phyloP scores from a whole-genome alignment of 2,113 vertebrate genomes.

The Rhinoptilus africanus region DNA sequence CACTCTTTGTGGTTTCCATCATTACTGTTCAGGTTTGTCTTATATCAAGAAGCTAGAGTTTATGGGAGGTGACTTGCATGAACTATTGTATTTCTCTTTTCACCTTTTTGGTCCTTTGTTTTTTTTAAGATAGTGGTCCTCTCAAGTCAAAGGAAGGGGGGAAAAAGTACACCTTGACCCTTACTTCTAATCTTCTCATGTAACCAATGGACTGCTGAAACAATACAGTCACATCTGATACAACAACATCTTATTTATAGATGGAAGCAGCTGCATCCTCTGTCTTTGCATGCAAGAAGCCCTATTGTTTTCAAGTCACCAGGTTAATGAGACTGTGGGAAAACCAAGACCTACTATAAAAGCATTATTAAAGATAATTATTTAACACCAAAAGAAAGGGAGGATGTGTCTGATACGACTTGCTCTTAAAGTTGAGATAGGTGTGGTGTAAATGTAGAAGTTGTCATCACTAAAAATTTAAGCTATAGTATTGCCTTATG shows the following conservation, averaged over 20 bases:
- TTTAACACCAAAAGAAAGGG: not conserved
- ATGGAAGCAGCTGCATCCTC: slow-evolving; percentile 62
- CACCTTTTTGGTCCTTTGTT: not conserved
- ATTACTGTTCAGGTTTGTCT: not conserved
- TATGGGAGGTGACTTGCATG: not conserved
- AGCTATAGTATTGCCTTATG: not conserved
- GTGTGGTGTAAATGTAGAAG: not conserved
- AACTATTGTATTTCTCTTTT: not conserved
- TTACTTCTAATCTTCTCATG: not conserved
- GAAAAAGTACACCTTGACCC: not conserved
- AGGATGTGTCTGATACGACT: not conserved
- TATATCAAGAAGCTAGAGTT: not conserved
- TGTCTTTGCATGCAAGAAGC: not conserved
- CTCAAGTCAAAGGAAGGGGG: not conserved
- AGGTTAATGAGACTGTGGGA: slow-evolving; percentile 19
- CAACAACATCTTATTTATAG: slow-evolving; percentile 23
- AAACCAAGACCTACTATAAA: not conserved
- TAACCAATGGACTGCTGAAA: not conserved
- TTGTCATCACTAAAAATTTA: not conserved
- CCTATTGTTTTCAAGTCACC: slow-evolving; percentile 46
- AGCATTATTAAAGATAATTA: not conserved
- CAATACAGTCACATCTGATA: not conserved
- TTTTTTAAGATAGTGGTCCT: not conserved
- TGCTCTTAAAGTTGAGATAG: not conserved
- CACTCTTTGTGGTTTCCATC: not conserved